Evolutionary conservation across 2,888 invertebrate genomes (phyloP), one percentile per base, ranked within the genome.

Genomic region (Disparrhopalites patrizii): DNA sequence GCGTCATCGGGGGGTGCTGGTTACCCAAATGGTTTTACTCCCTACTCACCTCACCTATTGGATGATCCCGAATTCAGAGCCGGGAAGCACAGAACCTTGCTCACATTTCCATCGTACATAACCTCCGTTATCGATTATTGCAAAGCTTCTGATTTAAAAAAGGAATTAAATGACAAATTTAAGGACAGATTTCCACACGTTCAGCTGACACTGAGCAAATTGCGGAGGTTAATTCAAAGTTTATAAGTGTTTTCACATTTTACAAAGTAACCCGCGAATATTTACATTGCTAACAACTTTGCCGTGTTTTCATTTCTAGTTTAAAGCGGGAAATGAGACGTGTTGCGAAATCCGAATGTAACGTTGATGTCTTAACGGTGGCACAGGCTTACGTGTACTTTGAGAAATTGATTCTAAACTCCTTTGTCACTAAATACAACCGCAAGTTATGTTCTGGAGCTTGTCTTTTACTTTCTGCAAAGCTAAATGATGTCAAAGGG

Each of bases 371-470:
- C 67, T 82, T 96, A 68, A 93, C 93, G 0, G 91, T 98, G 20
- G 96, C 98, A 20, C 94, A 95, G 79, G 91, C 96, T 0, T 97
- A 94, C 78, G 97, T 97, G n/a, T 98, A 94, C 81, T 98, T 97
- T 80, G 98, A 99, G 80, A 95, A 95, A 79, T 82, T 98, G 62
- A 94, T 98, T 75, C 83, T 96, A 58, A 90, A 90, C 73, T 90
- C 91, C 78, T 82, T 95, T 68, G 92, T 98, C 58, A 95, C 93
- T 77, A 99, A 98, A 80, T 88, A 88, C 78, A 98, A 98, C 78
- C 85, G 61, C 3, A 98, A 97, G 81, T 82, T 95, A 66, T 95
- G 95, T 79, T 96, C 97, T 18, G 97, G 94, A 43, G 94, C 96
- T 15, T 94, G 96, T 79, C 83, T 99, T 63, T 81, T 98, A 67